Percentiles rank a stretch among this genome's conserved stretches.
phyloP scores from a whole-genome alignment of 2,113 vertebrate species.

The Nannospalax galili region DNA sequence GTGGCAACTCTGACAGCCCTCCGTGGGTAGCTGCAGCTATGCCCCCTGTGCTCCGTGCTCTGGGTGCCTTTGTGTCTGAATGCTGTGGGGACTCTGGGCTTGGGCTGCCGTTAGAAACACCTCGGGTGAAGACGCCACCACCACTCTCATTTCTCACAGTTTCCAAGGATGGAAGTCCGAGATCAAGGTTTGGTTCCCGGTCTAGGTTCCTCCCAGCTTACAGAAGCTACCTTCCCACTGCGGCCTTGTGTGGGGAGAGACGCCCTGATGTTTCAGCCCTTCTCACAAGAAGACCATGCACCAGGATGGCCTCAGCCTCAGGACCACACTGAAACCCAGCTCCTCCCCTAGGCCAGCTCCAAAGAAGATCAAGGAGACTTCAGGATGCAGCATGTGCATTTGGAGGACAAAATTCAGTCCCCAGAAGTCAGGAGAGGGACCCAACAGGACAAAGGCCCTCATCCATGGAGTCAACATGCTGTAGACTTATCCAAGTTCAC shows the following conservation, averaged over 20 bases:
- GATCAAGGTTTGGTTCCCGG: rapidly evolving
- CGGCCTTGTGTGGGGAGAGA: rapidly evolving
- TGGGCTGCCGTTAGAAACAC: rapidly evolving
- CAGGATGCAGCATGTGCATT: rapidly evolving
- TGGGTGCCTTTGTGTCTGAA: too few species aligned
- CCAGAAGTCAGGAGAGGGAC: not conserved
- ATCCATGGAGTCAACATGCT: rapidly evolving
- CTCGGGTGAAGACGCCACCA: not conserved
- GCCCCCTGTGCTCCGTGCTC: too few species aligned
- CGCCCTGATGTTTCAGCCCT: not conserved
- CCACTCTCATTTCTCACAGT: not conserved
- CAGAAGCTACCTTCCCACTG: not conserved
- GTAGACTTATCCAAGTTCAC: too few species aligned
- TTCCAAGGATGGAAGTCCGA: too few species aligned
- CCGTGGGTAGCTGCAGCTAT: not conserved
- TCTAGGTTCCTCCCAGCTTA: not conserved
- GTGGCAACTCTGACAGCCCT: not conserved
- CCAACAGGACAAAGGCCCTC: not conserved
- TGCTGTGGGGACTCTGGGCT: not conserved
- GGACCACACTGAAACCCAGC: too few species aligned
- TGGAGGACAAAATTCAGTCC: too few species aligned
- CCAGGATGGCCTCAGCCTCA: not conserved
- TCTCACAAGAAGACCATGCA: not conserved
- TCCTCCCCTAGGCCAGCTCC: not conserved
- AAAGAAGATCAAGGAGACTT: too few species aligned